phyloP scores from a whole-genome alignment of 1,140 invertebrate species.

The Lamellibrachia luymesi region DNA sequence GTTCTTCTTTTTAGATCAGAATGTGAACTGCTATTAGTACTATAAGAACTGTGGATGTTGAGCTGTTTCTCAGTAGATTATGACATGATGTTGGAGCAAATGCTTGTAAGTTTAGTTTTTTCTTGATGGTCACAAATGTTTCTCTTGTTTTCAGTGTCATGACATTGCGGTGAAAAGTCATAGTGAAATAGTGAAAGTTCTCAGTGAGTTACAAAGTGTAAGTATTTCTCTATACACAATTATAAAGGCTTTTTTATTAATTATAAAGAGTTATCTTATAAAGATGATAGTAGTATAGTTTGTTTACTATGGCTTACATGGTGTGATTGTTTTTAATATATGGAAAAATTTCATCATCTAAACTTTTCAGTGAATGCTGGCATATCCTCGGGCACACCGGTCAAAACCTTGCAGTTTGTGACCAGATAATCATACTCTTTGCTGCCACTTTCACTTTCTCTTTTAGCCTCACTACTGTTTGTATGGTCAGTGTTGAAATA shows the following conservation, averaged over 20 bases:
- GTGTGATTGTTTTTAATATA: not conserved
- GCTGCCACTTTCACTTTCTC: too few species aligned
- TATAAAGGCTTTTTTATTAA: too few species aligned
- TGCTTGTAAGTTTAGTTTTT: not conserved
- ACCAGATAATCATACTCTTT: too few species aligned
- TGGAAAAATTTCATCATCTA: too few species aligned
- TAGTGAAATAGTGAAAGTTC: slow-evolving; percentile 86
- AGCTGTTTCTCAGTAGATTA: not conserved
- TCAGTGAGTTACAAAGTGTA: slow-evolving; percentile 85
- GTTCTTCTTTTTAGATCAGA: too few species aligned
- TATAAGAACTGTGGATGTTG: not conserved
- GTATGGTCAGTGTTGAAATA: too few species aligned
- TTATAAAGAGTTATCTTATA: too few species aligned
- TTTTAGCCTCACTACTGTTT: too few species aligned
- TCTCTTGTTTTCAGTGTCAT: slow-evolving; percentile 71
- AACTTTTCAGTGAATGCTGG: too few species aligned
- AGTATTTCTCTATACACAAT: slow-evolving; percentile 29
- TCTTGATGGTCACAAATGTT: not conserved
- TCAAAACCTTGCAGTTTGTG: too few species aligned
- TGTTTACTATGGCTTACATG: slow-evolving; percentile 14
- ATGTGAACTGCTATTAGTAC: not conserved
- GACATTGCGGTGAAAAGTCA: slow-evolving; percentile 91
- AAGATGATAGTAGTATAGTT: not conserved
- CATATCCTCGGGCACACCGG: too few species aligned
- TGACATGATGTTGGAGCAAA: not conserved